Conservation (phyloP, 2,888 invertebrate genomes). For the Chirona hameri region DNA sequence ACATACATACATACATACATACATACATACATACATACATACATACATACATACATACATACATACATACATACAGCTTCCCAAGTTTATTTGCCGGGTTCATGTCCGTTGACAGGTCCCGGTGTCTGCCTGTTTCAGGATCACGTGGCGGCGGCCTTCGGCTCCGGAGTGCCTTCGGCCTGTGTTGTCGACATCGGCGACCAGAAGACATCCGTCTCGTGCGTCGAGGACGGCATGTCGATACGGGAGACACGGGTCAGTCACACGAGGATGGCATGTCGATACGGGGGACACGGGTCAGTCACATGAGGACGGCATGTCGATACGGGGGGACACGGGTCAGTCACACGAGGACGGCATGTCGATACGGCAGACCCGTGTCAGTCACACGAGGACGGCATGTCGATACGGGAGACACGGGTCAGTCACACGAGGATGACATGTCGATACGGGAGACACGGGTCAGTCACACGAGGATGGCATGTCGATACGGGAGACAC, state of each 20-base stretch:
- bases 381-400: constrained; percentile 83
- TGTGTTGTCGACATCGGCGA: constrained; percentile 95
- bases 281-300: not conserved
- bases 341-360: not conserved
- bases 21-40: no score
- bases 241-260: not conserved
- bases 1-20: no score
- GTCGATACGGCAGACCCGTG: not conserved
- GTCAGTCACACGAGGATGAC: not conserved
- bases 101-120: no score
- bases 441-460: not conserved
- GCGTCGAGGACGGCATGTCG: constrained; percentile 94
- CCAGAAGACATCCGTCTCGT: constrained; percentile 91
- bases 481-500: not conserved
- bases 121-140: constrained; percentile 64
- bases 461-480: not conserved
- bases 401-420: not conserved
- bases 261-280: not conserved
- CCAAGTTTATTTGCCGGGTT: no score
- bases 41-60: no score
- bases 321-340: not conserved
- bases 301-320: not conserved
- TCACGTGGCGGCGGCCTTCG: constrained; percentile 80
- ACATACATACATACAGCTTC: no score
- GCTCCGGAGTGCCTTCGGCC: constrained; percentile 76